These are phyloP conservation scores for Chrysemys picta DNA, from an alignment of 2,113 vertebrate species.

Conservation along the genomic window DNA sequence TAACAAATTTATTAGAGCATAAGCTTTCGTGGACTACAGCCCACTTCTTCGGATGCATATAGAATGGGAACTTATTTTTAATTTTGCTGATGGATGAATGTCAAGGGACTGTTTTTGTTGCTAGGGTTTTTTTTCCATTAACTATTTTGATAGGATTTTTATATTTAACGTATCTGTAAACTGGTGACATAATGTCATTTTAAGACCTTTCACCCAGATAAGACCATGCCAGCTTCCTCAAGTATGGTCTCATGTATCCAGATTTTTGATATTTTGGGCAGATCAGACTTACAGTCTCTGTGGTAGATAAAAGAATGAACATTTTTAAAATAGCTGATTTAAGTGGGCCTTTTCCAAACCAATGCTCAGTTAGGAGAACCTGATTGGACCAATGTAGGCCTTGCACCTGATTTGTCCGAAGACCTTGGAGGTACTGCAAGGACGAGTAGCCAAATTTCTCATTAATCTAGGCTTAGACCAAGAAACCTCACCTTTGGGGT, in stretches of 20 bases:
- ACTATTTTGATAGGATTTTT: background rate
- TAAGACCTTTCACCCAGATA: background rate
- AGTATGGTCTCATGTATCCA: background rate
- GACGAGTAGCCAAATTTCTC: background rate
- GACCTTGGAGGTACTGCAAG: background rate
- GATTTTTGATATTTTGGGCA: background rate
- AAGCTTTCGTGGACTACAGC: too few species aligned
- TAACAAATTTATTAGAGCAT: too few species aligned
- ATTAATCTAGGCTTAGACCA: background rate
- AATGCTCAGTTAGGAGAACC: background rate
- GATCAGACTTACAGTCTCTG: background rate
- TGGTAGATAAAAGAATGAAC: background rate
- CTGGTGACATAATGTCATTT: background rate
- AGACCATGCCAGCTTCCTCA: background rate
- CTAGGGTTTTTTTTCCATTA: background rate
- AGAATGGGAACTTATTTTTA: background rate
- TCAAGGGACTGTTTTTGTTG: background rate
- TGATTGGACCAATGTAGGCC: background rate
- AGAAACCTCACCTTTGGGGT: background rate
- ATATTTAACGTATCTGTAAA: background rate
- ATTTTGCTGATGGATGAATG: background rate
- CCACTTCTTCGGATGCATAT: too few species aligned
- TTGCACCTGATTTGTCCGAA: background rate
- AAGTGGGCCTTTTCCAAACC: background rate
- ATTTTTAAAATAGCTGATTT: background rate